Conservation (phyloP, 2,888 invertebrate genomes). For the Teleiodes luculella region DNA sequence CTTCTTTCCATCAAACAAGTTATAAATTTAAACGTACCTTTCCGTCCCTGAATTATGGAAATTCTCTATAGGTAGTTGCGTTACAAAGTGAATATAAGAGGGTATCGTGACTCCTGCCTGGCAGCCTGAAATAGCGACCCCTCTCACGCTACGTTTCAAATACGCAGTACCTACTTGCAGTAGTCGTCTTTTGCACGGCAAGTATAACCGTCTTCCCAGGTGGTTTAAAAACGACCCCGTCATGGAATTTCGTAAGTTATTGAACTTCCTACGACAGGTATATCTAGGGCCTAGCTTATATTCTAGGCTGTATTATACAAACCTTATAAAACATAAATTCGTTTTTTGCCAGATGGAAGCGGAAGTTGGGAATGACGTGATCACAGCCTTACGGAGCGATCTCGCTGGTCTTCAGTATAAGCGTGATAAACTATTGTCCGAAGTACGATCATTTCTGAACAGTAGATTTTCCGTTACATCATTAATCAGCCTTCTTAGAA, state of each 20-base stretch:
- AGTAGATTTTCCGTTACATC: background rate
- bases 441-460: constrained; percentile 72
- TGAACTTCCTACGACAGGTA: constrained; percentile 16
- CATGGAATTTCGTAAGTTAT: constrained; percentile 51
- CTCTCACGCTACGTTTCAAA: constrained; percentile 62
- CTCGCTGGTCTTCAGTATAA: constrained; percentile 91
- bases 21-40: constrained; percentile 20
- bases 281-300: background rate
- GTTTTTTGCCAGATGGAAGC: constrained; percentile 74
- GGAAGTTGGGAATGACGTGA: constrained; percentile 80
- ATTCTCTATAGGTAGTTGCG: constrained; percentile 33
- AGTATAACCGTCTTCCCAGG: constrained; percentile 43
- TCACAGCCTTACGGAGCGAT: constrained; percentile 88
- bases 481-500: background rate
- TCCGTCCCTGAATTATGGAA: constrained; percentile 44
- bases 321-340: background rate
- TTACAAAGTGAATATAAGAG: constrained; percentile 34
- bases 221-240: constrained; percentile 20
- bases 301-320: too few relatives aligned
- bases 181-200: constrained; percentile 63
- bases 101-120: constrained; percentile 66
- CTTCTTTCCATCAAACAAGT: constrained; percentile 19
- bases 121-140: constrained; percentile 57
- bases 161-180: constrained; percentile 44
- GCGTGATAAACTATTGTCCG: constrained; percentile 86